phyloP scores from a whole-genome alignment of 1,140 invertebrate species.

The Amyelois transitella region DNA sequence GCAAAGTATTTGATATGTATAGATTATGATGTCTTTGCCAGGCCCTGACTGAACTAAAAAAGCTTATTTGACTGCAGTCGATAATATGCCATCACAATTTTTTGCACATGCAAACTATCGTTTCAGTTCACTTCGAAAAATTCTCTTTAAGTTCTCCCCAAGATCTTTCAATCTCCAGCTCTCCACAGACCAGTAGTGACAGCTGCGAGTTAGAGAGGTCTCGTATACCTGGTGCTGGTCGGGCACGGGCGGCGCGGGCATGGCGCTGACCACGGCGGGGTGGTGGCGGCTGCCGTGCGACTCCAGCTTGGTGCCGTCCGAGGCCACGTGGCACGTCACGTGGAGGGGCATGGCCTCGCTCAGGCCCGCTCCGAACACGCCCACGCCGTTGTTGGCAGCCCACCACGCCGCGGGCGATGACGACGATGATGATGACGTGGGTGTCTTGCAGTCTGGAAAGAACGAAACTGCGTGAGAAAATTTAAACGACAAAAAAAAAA shows the following conservation, averaged over 20 bases:
- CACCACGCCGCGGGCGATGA: constrained; percentile 33
- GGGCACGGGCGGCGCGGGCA: constrained; percentile 32
- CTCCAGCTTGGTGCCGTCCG: constrained; percentile 81
- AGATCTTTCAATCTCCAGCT: too few species aligned
- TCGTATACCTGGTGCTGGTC: constrained; percentile 51
- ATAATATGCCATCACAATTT: too few species aligned
- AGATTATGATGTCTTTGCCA: too few species aligned
- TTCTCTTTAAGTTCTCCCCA: too few species aligned
- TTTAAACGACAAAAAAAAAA: too few species aligned
- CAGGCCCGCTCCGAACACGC: constrained; percentile 69
- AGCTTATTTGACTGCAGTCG: too few species aligned
- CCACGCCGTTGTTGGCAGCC: constrained; percentile 44
- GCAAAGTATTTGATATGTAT: too few species aligned
- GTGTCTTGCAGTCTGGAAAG: not conserved
- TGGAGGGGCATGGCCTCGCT: constrained; percentile 81
- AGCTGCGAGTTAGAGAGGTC: too few species aligned
- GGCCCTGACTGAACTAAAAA: too few species aligned
- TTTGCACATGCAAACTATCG: too few species aligned
- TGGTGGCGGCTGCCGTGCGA: constrained; percentile 44
- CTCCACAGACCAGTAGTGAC: too few species aligned
- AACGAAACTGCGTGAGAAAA: not conserved
- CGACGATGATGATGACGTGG: constrained; percentile 17
- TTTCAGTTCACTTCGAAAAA: too few species aligned
- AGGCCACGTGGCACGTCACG: constrained; percentile 80
- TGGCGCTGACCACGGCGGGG: constrained; percentile 39